A percentile compares a stretch with the other conserved stretches of the same genome.
phyloP scores from a whole-genome alignment of 35 echinoderm and acorn worm species.

The Chiridota heheva region DNA sequence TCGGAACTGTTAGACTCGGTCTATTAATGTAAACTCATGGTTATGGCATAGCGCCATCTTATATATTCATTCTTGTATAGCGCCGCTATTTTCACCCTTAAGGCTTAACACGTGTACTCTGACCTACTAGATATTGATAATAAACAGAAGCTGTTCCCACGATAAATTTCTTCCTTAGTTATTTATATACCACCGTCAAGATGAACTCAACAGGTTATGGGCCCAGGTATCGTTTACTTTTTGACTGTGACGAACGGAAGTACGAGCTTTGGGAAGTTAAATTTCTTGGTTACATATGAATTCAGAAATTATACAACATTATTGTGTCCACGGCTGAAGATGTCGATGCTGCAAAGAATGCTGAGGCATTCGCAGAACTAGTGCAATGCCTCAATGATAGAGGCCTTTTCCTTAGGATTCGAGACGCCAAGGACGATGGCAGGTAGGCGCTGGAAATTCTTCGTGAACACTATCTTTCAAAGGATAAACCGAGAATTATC shows the following conservation, averaged over 20 bases:
- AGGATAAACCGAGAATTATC: constrained; percentile 47
- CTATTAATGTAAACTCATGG: no score
- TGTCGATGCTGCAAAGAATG: constrained; percentile 11
- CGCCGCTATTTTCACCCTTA: no score
- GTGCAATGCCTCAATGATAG: constrained; percentile 38
- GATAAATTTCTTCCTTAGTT: no score
- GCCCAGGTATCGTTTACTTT: constrained; percentile 11
- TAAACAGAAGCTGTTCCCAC: no score
- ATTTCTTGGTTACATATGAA: constrained; percentile 36
- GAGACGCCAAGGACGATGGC: constrained; percentile 39
- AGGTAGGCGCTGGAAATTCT: constrained; percentile 36
- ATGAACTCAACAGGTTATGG: constrained; percentile 44
- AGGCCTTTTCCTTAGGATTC: constrained; percentile 21
- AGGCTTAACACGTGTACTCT: no score
- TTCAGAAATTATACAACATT: constrained; percentile 1
- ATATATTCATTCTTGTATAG: no score
- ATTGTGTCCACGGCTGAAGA: not conserved
- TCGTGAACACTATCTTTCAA: constrained; percentile 6
- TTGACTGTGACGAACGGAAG: constrained; percentile 33
- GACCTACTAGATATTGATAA: no score
- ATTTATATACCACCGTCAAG: no score
- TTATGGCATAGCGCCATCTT: no score
- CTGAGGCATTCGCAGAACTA: constrained; percentile 31
- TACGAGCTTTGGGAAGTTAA: constrained; percentile 47
- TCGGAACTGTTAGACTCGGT: no score